These are phyloP conservation scores for Achlya flavicornis DNA, from an alignment of 2,888 invertebrate species.

Conservation along the genomic window DNA sequence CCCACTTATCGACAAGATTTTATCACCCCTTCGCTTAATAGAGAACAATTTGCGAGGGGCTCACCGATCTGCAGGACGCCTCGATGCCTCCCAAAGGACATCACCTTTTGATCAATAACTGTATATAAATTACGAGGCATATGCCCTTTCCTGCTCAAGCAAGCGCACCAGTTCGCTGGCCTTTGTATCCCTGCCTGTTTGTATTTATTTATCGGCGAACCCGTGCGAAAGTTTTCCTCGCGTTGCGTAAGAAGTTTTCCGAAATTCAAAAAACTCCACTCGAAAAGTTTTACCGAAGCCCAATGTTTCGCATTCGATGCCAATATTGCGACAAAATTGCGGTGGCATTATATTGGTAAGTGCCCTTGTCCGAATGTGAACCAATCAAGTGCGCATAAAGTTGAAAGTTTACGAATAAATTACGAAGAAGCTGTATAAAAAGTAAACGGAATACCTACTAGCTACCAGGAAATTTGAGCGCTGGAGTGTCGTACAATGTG, in stretches of 20 bases:
- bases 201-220: conserved; percentile 45
- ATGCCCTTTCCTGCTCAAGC: conserved; percentile 78
- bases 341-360: background rate
- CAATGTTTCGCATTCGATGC: conserved; percentile 9
- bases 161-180: conserved; percentile 65
- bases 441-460: background rate
- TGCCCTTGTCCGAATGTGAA: background rate
- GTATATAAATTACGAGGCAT: conserved; percentile 82
- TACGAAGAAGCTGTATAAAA: conserved; percentile 5
- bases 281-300: conserved; percentile 14
- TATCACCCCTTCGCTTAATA: conserved; percentile 70
- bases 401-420: background rate
- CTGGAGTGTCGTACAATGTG: too few relatives aligned
- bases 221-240: conserved; percentile 40
- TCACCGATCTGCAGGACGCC: conserved; percentile 65
- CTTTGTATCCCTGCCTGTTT: conserved; percentile 62
- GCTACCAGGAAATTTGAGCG: too few relatives aligned
- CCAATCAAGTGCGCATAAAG: background rate
- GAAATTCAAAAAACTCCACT: conserved; percentile 19
- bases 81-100: conserved; percentile 78
- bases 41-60: conserved; percentile 71
- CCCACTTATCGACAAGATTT: conserved; percentile 68
- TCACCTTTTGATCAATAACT: conserved; percentile 83
- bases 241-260: conserved; percentile 37
- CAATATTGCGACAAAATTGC: background rate